A percentile compares a stretch with the other conserved stretches of the same genome.
Evolutionary conservation across 2,797 vertebrate species (phyloP).

Genomic region (Acridotheres tristis): DNA sequence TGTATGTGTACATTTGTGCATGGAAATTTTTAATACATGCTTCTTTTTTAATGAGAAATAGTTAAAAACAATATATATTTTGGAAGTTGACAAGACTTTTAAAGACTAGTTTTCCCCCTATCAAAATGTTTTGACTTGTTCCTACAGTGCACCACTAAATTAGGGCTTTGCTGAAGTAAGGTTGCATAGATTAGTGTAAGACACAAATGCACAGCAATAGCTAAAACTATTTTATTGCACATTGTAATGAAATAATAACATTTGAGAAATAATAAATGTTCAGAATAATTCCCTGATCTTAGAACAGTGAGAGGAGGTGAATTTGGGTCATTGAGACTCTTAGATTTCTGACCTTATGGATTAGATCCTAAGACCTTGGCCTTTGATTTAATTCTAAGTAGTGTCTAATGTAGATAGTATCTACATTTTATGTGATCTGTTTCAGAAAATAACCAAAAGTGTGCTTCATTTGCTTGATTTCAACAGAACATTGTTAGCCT

Average conservation of each 20-base stretch:
- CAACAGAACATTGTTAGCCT: not conserved
- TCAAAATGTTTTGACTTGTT: not conserved
- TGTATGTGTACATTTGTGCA: not conserved
- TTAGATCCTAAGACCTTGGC: not conserved
- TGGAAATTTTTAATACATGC: not conserved
- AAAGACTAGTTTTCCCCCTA: not conserved
- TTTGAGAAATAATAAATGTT: not conserved
- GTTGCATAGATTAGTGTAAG: not conserved
- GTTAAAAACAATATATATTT: not conserved
- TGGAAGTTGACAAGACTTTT: not conserved
- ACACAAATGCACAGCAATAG: fast-evolving
- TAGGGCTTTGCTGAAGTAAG: not conserved
- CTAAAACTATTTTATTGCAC: not conserved
- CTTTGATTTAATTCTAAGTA: not conserved
- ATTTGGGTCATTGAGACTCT: not conserved
- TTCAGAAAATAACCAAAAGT: not conserved
- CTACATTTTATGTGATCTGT: not conserved
- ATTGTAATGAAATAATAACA: not conserved
- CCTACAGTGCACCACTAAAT: not conserved
- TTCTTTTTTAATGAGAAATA: not conserved
- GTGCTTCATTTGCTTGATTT: not conserved
- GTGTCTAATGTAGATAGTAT: not conserved
- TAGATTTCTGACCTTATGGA: not conserved
- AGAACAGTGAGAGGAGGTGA: not conserved
- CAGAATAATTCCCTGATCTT: not conserved